Percentiles rank a stretch among this genome's conserved stretches.
These are phyloP conservation scores for Numenius phaeopus DNA, from an alignment of 2,797 vertebrate genomes.

Conservation along the genomic window DNA sequence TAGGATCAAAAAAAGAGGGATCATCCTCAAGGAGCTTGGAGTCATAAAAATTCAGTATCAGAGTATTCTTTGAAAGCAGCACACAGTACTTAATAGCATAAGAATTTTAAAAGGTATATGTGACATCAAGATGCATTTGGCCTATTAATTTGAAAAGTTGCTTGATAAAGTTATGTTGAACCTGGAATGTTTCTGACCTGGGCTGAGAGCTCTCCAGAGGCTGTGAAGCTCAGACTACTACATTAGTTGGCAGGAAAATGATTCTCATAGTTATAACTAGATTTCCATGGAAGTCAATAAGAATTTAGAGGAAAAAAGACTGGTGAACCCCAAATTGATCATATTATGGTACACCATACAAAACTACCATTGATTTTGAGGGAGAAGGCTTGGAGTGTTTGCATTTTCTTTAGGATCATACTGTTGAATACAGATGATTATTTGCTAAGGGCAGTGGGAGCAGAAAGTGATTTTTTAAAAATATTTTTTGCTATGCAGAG, in stretches of 20 bases:
- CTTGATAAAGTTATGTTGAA: not conserved
- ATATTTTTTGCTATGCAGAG: not conserved
- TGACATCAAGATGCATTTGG: not conserved
- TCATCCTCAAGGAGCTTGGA: not conserved
- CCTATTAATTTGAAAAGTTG: not conserved
- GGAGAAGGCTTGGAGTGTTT: not conserved
- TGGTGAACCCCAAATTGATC: not conserved
- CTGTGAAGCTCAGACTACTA: not conserved
- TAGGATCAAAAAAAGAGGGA: not conserved
- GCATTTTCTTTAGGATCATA: not conserved
- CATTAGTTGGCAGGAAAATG: not conserved
- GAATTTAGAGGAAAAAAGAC: not conserved
- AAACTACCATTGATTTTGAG: not conserved
- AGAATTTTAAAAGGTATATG: not conserved
- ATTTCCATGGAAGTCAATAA: not conserved
- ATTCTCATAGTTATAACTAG: rapidly evolving
- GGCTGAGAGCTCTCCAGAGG: not conserved
- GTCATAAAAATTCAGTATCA: not conserved
- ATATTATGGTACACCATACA: not conserved
- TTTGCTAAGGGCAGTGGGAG: not conserved
- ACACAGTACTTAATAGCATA: not conserved
- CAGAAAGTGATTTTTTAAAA: not conserved
- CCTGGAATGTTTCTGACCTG: not conserved
- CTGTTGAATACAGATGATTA: not conserved
- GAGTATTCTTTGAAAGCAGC: not conserved